Percentiles rank a stretch among this genome's conserved stretches.
These are phyloP conservation scores for Helicoverpa assulta DNA, from an alignment of 2,888 invertebrate genomes.

Conservation along the genomic window DNA sequence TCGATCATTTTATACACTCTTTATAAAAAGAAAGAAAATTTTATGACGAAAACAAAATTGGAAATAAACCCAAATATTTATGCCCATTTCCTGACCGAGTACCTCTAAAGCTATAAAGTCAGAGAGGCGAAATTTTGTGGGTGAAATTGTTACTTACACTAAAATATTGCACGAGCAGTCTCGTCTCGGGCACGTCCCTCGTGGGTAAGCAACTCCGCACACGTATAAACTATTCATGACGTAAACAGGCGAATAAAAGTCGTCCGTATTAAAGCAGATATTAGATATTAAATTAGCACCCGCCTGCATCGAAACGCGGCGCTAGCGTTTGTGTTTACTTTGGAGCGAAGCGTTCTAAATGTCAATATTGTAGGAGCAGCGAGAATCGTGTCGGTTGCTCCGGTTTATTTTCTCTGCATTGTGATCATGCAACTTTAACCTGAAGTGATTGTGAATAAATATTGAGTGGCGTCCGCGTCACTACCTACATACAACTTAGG, in stretches of 20 bases:
- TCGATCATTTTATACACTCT: not conserved
- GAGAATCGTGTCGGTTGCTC: slow-evolving; percentile 73
- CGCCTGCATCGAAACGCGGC: slow-evolving; percentile 55
- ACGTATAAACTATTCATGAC: slow-evolving; percentile 64
- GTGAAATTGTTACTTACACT: slow-evolving; percentile 57
- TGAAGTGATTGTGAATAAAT: slow-evolving; percentile 81
- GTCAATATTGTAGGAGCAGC: slow-evolving; percentile 78
- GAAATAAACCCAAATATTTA: slow-evolving; percentile 47
- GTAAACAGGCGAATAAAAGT: slow-evolving; percentile 63
- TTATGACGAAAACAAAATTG: slow-evolving; percentile 46
- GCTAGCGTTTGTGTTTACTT: slow-evolving; percentile 64
- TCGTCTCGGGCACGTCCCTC: slow-evolving; percentile 48
- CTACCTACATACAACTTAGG: slow-evolving; percentile 59
- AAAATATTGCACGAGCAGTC: slow-evolving; percentile 57
- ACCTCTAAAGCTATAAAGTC: slow-evolving; percentile 55
- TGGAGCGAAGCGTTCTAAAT: slow-evolving; percentile 68
- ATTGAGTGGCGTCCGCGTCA: slow-evolving; percentile 75
- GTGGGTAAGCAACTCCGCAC: slow-evolving; percentile 45
- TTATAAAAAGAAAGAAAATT: slow-evolving; percentile 20
- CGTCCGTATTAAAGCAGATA: slow-evolving; percentile 57
- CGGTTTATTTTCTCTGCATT: slow-evolving; percentile 83
- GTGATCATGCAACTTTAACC: slow-evolving; percentile 86
- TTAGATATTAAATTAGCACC: slow-evolving; percentile 62
- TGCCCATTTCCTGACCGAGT: slow-evolving; percentile 46
- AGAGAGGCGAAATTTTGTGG: slow-evolving; percentile 52